phyloP scores from a whole-genome alignment of 2,113 vertebrate genomes.

The Megaceryle maxima region DNA sequence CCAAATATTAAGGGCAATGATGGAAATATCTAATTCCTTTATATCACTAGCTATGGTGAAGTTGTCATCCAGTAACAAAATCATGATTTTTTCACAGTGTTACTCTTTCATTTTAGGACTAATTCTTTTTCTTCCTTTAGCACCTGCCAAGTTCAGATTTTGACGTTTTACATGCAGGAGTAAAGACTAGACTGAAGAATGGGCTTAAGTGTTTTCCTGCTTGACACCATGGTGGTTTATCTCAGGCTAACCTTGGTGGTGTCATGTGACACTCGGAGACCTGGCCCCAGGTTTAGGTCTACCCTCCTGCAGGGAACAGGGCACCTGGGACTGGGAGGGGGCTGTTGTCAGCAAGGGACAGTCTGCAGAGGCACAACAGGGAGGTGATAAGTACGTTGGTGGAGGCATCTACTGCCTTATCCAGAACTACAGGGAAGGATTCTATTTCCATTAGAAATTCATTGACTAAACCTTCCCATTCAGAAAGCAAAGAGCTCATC shows the following conservation, averaged over 20 bases:
- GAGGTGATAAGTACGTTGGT: background rate
- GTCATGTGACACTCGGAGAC: background rate
- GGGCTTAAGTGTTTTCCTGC: background rate
- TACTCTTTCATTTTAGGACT: background rate
- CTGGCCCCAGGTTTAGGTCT: background rate
- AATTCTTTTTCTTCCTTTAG: background rate
- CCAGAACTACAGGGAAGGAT: background rate
- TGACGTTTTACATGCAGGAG: background rate
- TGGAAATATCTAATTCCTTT: background rate
- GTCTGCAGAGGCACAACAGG: background rate
- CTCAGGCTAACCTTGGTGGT: background rate
- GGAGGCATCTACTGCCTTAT: background rate
- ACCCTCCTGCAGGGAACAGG: background rate
- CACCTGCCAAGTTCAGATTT: background rate
- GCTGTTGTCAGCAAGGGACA: background rate
- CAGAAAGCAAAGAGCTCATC: background rate
- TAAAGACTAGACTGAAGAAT: background rate
- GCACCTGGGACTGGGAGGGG: background rate
- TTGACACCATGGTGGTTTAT: background rate
- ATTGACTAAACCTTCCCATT: background rate
- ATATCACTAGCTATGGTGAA: background rate
- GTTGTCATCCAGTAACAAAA: background rate
- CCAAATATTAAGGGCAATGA: background rate
- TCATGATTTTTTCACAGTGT: background rate
- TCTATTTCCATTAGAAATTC: background rate